Conservation (phyloP, 2,888 invertebrate species). For the Sarcophaga rosellei region DNA sequence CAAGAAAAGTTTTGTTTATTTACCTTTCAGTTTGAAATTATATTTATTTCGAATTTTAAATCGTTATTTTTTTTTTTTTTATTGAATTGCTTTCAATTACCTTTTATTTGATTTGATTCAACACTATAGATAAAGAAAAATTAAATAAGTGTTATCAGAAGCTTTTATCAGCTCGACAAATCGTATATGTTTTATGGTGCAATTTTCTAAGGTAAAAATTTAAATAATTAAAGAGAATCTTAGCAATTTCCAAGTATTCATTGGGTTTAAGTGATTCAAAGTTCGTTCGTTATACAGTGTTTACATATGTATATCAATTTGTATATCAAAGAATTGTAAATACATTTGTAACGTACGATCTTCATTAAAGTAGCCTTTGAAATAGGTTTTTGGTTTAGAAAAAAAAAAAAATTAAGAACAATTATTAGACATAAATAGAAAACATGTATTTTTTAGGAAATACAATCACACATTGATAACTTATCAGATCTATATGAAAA, state of each 20-base stretch:
- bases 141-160: neutral
- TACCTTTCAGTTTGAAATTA: neutral
- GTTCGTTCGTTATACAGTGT: too few relatives aligned
- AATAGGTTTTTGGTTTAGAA: too few relatives aligned
- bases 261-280: neutral
- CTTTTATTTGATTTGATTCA: neutral
- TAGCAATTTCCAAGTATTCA: neutral
- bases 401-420: too few relatives aligned
- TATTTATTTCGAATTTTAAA: too few relatives aligned
- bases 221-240: neutral
- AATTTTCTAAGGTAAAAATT: neutral
- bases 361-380: too few relatives aligned
- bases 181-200: neutral
- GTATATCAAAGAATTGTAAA: constrained; percentile 1
- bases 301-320: neutral
- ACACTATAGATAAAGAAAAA: neutral
- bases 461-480: too few relatives aligned
- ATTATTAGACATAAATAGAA: too few relatives aligned
- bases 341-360: neutral
- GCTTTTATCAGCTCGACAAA: neutral
- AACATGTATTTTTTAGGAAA: too few relatives aligned
- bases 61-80: too few relatives aligned
- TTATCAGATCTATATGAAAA: too few relatives aligned
- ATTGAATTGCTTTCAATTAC: neutral
- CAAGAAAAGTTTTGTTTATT: neutral